Evolutionary conservation across 2,888 invertebrate genomes (phyloP).

Genomic region (Eubasilissa splendida): DNA sequence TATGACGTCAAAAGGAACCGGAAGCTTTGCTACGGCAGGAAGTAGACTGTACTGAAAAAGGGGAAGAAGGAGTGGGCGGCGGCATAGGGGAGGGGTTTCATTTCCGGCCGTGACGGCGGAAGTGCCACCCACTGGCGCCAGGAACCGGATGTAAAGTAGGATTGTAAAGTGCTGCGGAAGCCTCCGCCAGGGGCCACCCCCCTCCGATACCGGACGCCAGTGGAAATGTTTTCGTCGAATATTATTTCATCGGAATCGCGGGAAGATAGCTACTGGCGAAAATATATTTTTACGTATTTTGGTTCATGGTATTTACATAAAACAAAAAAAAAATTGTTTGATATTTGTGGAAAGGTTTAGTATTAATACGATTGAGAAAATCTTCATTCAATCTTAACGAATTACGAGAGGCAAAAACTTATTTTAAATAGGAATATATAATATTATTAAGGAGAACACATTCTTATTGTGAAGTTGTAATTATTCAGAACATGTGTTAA

Average conservation of each 20-base stretch:
- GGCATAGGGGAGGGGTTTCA: conserved; percentile 49
- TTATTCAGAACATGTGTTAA: no score
- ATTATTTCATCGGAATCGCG: not conserved
- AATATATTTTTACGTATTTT: not conserved
- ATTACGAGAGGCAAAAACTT: no score
- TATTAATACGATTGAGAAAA: no score
- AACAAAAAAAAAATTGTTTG: not conserved
- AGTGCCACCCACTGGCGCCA: conserved; percentile 58
- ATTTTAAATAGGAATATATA: no score
- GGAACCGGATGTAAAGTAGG: conserved; percentile 56
- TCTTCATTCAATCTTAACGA: no score
- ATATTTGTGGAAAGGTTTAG: not conserved
- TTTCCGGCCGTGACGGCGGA: conserved; percentile 57
- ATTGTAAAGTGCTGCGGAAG: conserved; percentile 57
- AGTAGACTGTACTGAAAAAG: conserved; percentile 50
- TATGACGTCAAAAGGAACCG: conserved; percentile 58
- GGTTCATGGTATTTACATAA: not conserved
- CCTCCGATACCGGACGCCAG: conserved; percentile 19
- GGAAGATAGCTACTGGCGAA: not conserved
- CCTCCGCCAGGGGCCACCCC: conserved; percentile 9
- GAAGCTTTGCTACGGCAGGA: conserved; percentile 56
- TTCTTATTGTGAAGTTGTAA: no score
- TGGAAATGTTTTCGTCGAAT: conserved; percentile 15
- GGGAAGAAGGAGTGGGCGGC: conserved; percentile 32
- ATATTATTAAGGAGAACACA: no score